Conservation (phyloP, 2,797 vertebrate species). For the Chrosomus eos region DNA sequence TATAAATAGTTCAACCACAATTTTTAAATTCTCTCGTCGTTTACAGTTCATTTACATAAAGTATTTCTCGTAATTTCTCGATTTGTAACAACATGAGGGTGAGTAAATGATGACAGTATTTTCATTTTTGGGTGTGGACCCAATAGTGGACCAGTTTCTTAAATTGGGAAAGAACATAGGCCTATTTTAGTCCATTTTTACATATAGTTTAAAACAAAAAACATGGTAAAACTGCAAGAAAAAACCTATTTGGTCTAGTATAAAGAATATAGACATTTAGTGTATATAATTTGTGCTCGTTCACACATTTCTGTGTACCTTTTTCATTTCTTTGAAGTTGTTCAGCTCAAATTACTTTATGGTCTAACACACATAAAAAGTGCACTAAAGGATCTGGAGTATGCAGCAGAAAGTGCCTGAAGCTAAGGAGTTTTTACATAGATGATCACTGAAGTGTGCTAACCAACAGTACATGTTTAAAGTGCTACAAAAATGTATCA, state of each 20-base stretch:
- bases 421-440: conserved; percentile 23
- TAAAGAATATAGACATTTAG: background rate
- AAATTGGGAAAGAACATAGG: background rate
- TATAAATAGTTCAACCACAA: background rate
- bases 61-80: too few species aligned
- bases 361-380: background rate
- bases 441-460: background rate
- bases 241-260: background rate
- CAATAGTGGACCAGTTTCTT: background rate
- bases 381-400: background rate
- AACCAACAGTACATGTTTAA: conserved; percentile 5
- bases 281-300: background rate
- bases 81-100: too few species aligned
- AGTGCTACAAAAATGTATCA: conserved; percentile 5
- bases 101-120: background rate
- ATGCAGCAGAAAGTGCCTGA: conserved; percentile 15
- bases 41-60: background rate
- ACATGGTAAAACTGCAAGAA: background rate
- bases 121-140: background rate
- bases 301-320: background rate
- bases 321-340: background rate
- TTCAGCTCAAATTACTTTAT: conserved; percentile 6
- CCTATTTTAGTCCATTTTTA: background rate
- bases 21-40: too few species aligned
- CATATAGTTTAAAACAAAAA: background rate